Evolutionary conservation across 1,140 invertebrate species (phyloP), one percentile per base, ranked within the genome.

Genomic region (Drosophila lini): DNA sequence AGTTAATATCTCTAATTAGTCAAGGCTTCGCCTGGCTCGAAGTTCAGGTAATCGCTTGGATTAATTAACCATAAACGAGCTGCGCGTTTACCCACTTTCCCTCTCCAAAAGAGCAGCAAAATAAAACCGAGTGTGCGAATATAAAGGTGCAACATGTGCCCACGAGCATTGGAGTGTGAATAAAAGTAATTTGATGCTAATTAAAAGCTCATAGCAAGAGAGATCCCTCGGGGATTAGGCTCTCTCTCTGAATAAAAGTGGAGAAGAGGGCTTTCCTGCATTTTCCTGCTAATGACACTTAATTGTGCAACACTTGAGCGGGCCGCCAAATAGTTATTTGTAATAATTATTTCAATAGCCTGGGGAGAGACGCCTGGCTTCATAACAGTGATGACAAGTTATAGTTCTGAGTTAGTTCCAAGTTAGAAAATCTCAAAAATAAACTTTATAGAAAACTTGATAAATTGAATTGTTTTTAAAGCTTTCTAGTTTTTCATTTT

Each of bases 151-250:
- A 77, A 65, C 78, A 63, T 47, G 41, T 67, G 63, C 41, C 31
- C 22, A 28, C 3, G 36, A 38, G 52, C 76, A 86, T 57, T 89
- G 80, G 38, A 52, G 65, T 80, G 84, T 80, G 67, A 89, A 84
- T 78, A 80, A 81, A 89, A 84, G 80, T 88, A 88, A 88, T 88
- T 84, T 78, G 80, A 88, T 88, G 84, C 80, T 88, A 88, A 88
- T 88, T 88, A 88, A 84, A 68, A 78, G 80, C 68, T 58, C 68
- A 71, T 60, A 76, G 32, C 57, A 22, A 50, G 36, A 56, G 50
- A 59, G 57, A 32, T 59, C 44, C 58, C 25, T 53, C 32, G 57
- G 55, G 56, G 45, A 73, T 61, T 78, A 32, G 56, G 31, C 8
- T 15, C 10, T n/a, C 9, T n/a, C 38, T 19, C 1, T 44, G 0